Base-by-base conservation (phyloP, 2,888 invertebrate genomes). In the Eilema sororculum region DNA sequence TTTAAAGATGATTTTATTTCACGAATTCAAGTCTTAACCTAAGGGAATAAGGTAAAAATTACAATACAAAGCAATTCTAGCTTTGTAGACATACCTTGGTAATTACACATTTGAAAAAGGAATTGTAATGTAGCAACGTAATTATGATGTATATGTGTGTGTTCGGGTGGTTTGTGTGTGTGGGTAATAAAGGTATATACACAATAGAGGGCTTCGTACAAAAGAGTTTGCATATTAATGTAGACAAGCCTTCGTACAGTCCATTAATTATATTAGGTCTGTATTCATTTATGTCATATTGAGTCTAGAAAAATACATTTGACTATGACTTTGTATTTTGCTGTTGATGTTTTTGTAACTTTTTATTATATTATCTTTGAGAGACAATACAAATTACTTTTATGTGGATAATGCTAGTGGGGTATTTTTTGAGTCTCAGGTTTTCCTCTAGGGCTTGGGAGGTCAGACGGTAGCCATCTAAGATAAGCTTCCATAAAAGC, bases 21-120 rank as follows among this genome's bases (percentile, higher is more conserved):
- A 75, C 82, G 78, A 91, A 79, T 89, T 84, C 85, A 79, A 84
- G 80, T 85, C 83, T 80, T 90, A 87, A 81, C 10, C 13, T 69
- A 58, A 64, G 52, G 65, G 46, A 69, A 82, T 88, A 84, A 83
- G 84, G 69, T 72, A 33, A 67, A 64, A 60, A 30, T 25, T 52
- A 52, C 46, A 58, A 61, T 71, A 65, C 73, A 78, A 69, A 74
- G 86, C 81, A 86, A 82, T 78, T 78, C 84, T 82, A 84, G 82
- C 83, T 87, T 86, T 84, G 87, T 84, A 82, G 85, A 86, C 80
- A 84, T 80, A 81, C 84, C 81, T 78, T 83, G 88, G 89, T 90
- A 89, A 89, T 90, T 89, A 90, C 82, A 84, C 25, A 84, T 90
- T 90, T 90, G 88, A 87, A 91, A 90, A 90, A 91, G 90, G 91